Conservation (phyloP, 2,888 invertebrate genomes). For the Amblyjoppa proteus region DNA sequence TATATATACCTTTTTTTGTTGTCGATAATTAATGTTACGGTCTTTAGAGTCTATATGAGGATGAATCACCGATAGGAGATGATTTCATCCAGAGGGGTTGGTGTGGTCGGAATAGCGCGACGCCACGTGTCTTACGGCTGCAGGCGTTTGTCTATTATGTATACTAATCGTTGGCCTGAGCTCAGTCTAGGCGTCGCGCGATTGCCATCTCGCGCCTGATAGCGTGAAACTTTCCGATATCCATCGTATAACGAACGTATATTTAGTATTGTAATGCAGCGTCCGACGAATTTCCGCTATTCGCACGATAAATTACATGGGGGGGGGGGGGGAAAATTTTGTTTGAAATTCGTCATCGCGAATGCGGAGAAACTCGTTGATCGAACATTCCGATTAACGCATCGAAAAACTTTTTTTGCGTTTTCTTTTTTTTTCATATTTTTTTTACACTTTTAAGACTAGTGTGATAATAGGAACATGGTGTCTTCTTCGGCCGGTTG, state of each 20-base stretch:
- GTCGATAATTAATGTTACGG: slow-evolving; percentile 51
- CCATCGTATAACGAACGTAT: slow-evolving; percentile 61
- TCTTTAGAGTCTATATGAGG: slow-evolving; percentile 73
- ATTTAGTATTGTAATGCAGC: slow-evolving; percentile 46
- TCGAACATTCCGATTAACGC: slow-evolving; percentile 23
- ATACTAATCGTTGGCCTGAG: slow-evolving; percentile 69
- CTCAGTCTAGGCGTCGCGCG: slow-evolving; percentile 82
- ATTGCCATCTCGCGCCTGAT: slow-evolving; percentile 54
- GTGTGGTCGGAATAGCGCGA: slow-evolving; percentile 71
- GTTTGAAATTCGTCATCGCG: slow-evolving; percentile 24
- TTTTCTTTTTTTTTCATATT: slow-evolving; percentile 70
- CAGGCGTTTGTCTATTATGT: slow-evolving; percentile 55
- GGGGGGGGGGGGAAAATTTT: neutral
- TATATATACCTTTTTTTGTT: slow-evolving; percentile 51
- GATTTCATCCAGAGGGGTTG: slow-evolving; percentile 71
- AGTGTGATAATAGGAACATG: slow-evolving; percentile 85
- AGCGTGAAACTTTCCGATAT: slow-evolving; percentile 55
- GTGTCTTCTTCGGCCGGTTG: slow-evolving; percentile 80
- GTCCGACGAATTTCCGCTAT: slow-evolving; percentile 39
- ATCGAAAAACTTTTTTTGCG: slow-evolving; percentile 30
- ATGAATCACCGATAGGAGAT: slow-evolving; percentile 73
- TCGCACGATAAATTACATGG: neutral
- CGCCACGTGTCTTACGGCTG: slow-evolving; percentile 81
- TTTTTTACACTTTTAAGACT: slow-evolving; percentile 82
- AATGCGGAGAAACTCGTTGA: slow-evolving; percentile 43